These are phyloP conservation scores for Leptocoma aspasia DNA, from an alignment of 2,113 vertebrate genomes.

Conservation along the genomic window DNA sequence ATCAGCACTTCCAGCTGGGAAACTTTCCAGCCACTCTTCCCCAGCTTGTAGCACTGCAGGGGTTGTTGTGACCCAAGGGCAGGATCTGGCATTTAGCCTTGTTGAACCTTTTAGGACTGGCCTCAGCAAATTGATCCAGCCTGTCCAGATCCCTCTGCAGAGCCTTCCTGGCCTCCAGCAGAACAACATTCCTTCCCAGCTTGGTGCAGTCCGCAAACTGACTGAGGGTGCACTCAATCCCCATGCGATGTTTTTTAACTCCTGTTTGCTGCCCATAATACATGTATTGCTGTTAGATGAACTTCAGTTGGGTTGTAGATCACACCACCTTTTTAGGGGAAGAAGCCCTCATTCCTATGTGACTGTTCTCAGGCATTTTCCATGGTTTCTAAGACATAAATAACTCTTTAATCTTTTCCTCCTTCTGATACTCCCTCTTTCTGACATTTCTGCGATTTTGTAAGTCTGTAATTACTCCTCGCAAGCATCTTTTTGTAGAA, in stretches of 20 bases:
- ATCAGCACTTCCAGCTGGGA: not conserved
- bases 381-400: not conserved
- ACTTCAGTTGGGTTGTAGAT: not conserved
- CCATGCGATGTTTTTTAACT: not conserved
- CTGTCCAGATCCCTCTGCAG: not conserved
- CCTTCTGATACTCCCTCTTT: not conserved
- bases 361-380: not conserved
- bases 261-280: not conserved
- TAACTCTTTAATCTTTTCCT: not conserved
- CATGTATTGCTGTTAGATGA: not conserved
- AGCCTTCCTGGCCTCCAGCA: not conserved
- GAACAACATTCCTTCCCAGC: not conserved
- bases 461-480: not conserved
- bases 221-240: not conserved
- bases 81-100: not conserved
- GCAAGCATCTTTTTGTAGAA: not conserved
- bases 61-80: not conserved
- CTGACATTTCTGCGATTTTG: not conserved
- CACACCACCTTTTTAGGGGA: not conserved
- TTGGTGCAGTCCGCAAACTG: not conserved
- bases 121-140: not conserved
- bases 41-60: not conserved
- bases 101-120: accelerated
- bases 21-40: not conserved
- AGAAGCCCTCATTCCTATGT: not conserved